phyloP scores from a whole-genome alignment of 2,113 vertebrate species.

The Odontophorus gujanensis region DNA sequence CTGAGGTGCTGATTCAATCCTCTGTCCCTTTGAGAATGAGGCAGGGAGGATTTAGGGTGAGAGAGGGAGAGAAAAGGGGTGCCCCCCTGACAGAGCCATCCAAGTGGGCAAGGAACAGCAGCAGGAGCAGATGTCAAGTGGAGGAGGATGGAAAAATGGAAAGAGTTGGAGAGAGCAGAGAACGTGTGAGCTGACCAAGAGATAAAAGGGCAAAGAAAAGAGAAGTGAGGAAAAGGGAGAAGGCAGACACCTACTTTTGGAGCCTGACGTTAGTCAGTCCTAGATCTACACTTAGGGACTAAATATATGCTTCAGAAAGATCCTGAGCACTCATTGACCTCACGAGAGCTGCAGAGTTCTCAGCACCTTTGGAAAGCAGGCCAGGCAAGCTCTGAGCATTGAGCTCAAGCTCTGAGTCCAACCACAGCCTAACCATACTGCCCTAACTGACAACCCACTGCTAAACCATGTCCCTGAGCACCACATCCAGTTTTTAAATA shows the following conservation, averaged over 20 bases:
- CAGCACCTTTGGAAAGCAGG: conserved; percentile 13
- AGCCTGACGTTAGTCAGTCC: conserved; percentile 36
- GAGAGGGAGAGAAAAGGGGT: background rate
- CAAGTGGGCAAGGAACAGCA: accelerated
- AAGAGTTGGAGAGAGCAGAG: background rate
- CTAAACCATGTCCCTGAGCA: no score
- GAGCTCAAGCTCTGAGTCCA: background rate
- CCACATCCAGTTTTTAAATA: no score
- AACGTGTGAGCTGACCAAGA: background rate
- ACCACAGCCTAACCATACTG: no score
- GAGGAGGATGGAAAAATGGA: background rate
- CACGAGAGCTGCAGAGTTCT: background rate
- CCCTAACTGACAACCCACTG: no score
- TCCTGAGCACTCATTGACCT: background rate
- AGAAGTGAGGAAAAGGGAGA: conserved; percentile 8
- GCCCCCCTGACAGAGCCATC: background rate
- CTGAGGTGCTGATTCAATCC: background rate
- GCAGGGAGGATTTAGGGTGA: background rate
- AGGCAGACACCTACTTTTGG: conserved; percentile 42
- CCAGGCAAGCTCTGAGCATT: background rate
- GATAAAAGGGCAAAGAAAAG: background rate
- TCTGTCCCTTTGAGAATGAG: background rate
- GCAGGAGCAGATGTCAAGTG: background rate
- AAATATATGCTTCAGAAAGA: conserved; percentile 46
- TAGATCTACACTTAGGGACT: conserved; percentile 49